Evolutionary conservation across 2,888 invertebrate species (phyloP).

Genomic region (Venustoraphidia nigricollis): DNA sequence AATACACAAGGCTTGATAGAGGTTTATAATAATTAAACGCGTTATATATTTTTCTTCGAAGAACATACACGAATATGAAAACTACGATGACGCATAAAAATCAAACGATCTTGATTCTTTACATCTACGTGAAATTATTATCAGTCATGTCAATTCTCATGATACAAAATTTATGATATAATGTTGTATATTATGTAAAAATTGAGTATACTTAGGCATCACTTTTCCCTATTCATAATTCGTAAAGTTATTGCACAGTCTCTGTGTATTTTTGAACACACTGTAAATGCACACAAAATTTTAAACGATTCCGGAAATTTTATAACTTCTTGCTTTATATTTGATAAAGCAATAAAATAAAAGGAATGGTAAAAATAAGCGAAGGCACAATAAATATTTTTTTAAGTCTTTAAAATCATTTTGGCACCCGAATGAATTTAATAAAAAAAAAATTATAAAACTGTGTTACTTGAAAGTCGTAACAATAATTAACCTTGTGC

Average conservation of each 20-base stretch:
- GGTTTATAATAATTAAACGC: too few relatives aligned
- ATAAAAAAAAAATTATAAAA: background rate
- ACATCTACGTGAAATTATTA: too few relatives aligned
- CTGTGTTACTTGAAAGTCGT: conserved; percentile 13
- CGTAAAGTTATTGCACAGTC: background rate
- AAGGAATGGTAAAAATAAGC: background rate
- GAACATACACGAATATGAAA: too few relatives aligned
- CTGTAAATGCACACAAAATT: background rate
- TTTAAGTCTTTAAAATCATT: conserved; percentile 18
- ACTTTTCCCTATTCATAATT: background rate
- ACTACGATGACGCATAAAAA: too few relatives aligned
- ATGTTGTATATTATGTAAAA: background rate
- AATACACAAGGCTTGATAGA: too few relatives aligned
- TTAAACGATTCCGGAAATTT: background rate
- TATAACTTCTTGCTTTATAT: background rate
- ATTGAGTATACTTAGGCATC: background rate
- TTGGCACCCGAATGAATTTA: conserved; percentile 29
- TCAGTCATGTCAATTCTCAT: too few relatives aligned
- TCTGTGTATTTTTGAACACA: background rate
- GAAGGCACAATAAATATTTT: background rate
- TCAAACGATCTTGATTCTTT: too few relatives aligned
- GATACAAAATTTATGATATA: too few relatives aligned
- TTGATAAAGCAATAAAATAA: background rate
- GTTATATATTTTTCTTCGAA: too few relatives aligned
- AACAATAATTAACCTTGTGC: conserved; percentile 1